Conservation (phyloP, 2,888 invertebrate genomes). For the Tetheella fluctuosa region DNA sequence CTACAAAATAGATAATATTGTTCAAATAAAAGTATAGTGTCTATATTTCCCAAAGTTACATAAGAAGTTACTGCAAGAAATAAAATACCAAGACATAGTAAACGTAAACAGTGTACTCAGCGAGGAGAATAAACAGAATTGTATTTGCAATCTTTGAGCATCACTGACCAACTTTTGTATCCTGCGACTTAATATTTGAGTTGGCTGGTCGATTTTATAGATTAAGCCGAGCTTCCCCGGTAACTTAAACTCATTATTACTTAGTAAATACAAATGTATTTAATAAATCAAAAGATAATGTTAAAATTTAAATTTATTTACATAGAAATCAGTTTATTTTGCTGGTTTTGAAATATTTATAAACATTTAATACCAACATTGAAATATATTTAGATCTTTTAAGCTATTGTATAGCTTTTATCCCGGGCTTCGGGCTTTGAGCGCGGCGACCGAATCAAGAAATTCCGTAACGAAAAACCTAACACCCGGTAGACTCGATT, state of each 20-base stretch:
- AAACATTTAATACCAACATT: too few species aligned
- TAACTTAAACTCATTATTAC: not conserved
- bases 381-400: too few species aligned
- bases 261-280: not conserved
- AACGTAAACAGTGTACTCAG: not conserved
- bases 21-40: not conserved
- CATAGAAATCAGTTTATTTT: too few species aligned
- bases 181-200: conserved; percentile 18
- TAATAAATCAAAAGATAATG: not conserved
- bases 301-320: not conserved
- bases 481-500: too few species aligned
- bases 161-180: conserved; percentile 15
- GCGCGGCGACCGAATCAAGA: too few species aligned
- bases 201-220: conserved; percentile 13
- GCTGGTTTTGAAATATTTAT: too few species aligned
- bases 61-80: not conserved
- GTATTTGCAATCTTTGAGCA: conserved; percentile 13
- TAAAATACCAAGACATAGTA: not conserved
- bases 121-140: conserved; percentile 2
- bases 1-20: not conserved
- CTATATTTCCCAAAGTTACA: not conserved
- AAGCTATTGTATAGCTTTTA: too few species aligned
- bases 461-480: too few species aligned
- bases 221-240: not conserved
- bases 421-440: too few species aligned